Evolutionary conservation across 2,797 vertebrate genomes (phyloP), one percentile per base, ranked within the genome.

Genomic region (Pangasius djambal): DNA sequence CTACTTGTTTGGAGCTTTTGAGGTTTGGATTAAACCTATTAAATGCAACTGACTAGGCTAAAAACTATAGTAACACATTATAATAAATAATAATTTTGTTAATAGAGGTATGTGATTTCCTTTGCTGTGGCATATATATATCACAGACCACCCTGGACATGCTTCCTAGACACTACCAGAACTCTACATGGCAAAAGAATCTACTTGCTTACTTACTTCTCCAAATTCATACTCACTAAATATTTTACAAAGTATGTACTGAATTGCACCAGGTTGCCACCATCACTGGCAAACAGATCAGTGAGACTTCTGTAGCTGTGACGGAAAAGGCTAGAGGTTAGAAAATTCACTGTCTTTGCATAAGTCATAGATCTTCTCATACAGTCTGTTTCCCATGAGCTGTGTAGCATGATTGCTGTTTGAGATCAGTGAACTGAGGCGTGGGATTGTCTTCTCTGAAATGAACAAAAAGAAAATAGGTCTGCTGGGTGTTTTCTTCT

Each of bases 351-450:
- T 70, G 48, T 22, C 63, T 85, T 13, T 85, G 44, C 28, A 50
- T 52, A 84, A 84, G 61, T 85, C 31, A 55, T 9, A 57, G 37
- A 79, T 31, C 13, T 70, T 25, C 86, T 81, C n/a, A 28, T 22
- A 70, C 44, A 34, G 31, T 57, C 75, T 88, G 44, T 93, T 93
- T 91, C 93, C 92, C 93, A 92, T 93, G 89, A 94, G 94, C 94
- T 95, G 94, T 94, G 94, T 95, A 94, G 95, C 94, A 95, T 96
- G 95, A 96, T 95, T 95, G 94, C 93, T 91, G 91, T 95, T 95
- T 94, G 93, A 93, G 90, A 93, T 93, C 94, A 94, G 85, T 96
- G 94, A 95, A 94, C 79, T 83, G 86, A 83, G 65, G 89, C 83
- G 18, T 88, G 75, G 86, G 83, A 88, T 88, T 90, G 77, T 85